Evolutionary conservation across 1,140 invertebrate genomes (phyloP), one percentile per base, ranked within the genome.

Genomic region (Bombus balteatus): DNA sequence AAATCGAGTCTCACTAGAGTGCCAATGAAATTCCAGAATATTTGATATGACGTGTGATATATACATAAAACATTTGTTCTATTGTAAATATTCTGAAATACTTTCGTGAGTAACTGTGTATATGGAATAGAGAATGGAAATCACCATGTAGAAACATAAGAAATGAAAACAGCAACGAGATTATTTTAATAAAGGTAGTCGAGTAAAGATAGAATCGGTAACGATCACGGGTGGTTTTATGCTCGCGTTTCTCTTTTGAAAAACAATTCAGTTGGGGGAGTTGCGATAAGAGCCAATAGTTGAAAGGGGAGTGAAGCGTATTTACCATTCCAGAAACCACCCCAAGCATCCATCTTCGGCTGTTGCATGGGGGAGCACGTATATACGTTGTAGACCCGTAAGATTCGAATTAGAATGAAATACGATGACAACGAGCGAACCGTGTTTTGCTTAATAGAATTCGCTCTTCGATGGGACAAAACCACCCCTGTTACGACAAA

Each of bases 241-340:
- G 28, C 2, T 37, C 76, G 37, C 76, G 65, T 88, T 89, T 88
- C 88, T 88, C 25, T 77, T 62, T 79, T 34, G 75, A 41, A 80
- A 88, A 89, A 88, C 87, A 89, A 89, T 89, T 73, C 73, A 78
- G 57, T 68, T 62, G 77, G 66, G 66, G 71, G 74, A 88, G 43
- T 65, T 77, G 72, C 87, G 87, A 88, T 89, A 89, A 89, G 87
- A 81, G 88, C 59, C 88, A 81, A 89, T 88, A 81, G 87, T 77
- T 68, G 22, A 34, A 77, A 84, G 81, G 87, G 78, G 88, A 81
- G 71, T 62, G 75, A 88, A 89, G 66, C 77, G 87, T 88, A 88
- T 89, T 89, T 89, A 75, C 82, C 87, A 89, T 89, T 89, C 87
- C 87, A 66, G 88, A 85, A 88, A 89, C 87, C 87, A 87, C 85